Evolutionary conservation across 2,888 invertebrate species (phyloP).

Genomic region (Pyrgus malvae): DNA sequence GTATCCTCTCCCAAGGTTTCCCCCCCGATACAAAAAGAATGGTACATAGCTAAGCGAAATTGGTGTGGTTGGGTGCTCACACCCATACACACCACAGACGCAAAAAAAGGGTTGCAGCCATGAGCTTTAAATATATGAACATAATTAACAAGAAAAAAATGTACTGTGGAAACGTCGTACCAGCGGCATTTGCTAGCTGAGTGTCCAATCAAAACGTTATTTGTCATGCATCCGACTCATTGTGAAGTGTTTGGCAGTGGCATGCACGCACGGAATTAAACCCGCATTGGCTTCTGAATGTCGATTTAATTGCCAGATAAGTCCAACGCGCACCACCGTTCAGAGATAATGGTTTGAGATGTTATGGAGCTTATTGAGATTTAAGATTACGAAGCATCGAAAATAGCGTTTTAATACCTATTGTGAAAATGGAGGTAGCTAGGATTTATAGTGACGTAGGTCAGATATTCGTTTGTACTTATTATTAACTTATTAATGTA

Average conservation of each 20-base stretch:
- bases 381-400: constrained; percentile 43
- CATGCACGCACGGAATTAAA: constrained; percentile 67
- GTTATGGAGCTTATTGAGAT: constrained; percentile 65
- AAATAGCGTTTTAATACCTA: constrained; percentile 23
- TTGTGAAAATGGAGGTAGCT: not conserved
- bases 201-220: constrained; percentile 76
- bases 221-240: constrained; percentile 78
- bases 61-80: too few relatives aligned
- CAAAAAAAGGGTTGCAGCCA: too few relatives aligned
- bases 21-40: too few relatives aligned
- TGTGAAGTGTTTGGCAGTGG: constrained; percentile 72
- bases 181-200: constrained; percentile 37
- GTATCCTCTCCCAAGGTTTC: too few relatives aligned
- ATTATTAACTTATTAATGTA: too few relatives aligned
- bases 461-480: not conserved
- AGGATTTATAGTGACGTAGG: not conserved
- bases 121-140: too few relatives aligned
- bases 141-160: not conserved
- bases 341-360: constrained; percentile 76
- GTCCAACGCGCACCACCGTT: constrained; percentile 71
- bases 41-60: too few relatives aligned
- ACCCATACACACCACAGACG: too few relatives aligned
- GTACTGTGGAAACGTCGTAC: constrained; percentile 21
- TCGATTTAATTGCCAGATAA: constrained; percentile 81
- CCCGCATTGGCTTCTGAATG: constrained; percentile 77